Conservation (phyloP, 2,888 invertebrate genomes). For the Sinotaia quadrata region DNA sequence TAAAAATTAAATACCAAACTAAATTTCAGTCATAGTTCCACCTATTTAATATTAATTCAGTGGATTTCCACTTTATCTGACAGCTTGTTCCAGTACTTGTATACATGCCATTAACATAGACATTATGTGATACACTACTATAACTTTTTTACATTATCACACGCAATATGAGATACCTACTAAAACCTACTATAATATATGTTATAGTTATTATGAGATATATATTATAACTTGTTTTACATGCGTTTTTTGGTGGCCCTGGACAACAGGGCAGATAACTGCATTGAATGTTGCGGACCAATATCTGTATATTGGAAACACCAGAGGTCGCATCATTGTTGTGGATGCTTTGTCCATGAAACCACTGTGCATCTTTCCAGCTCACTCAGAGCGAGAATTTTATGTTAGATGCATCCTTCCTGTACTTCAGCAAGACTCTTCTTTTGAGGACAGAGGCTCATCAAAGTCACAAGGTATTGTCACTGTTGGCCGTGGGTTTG, state of each 20-base stretch:
- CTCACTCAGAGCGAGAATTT: slow-evolving; percentile 58
- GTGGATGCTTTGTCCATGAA: slow-evolving; percentile 85
- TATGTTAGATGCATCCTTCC: slow-evolving; percentile 59
- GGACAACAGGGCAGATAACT: slow-evolving; percentile 78
- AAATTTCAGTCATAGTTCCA: too few relatives aligned
- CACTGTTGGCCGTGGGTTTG: slow-evolving; percentile 8
- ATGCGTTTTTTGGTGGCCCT: slow-evolving; percentile 37
- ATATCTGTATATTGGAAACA: slow-evolving; percentile 89
- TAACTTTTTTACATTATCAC: too few relatives aligned
- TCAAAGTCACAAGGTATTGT: slow-evolving; percentile 1
- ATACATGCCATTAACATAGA: too few relatives aligned
- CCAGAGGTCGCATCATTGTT: slow-evolving; percentile 94
- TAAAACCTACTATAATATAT: too few relatives aligned
- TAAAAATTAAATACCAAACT: too few relatives aligned
- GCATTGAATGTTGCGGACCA: slow-evolving; percentile 78
- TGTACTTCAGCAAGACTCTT: slow-evolving; percentile 23
- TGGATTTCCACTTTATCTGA: too few relatives aligned
- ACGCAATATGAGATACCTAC: too few relatives aligned
- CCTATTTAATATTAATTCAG: too few relatives aligned
- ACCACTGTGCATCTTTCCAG: slow-evolving; percentile 91
- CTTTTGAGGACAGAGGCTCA: neutral
- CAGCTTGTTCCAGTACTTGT: too few relatives aligned
- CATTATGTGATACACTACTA: too few relatives aligned
- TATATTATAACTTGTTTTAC: too few relatives aligned
- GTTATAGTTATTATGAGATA: too few relatives aligned